Percentiles rank a stretch among this genome's conserved stretches.
Evolutionary conservation across 35 echinoderm and acorn worm genomes (phyloP).

Genomic region (Ophiothrix spiculata): DNA sequence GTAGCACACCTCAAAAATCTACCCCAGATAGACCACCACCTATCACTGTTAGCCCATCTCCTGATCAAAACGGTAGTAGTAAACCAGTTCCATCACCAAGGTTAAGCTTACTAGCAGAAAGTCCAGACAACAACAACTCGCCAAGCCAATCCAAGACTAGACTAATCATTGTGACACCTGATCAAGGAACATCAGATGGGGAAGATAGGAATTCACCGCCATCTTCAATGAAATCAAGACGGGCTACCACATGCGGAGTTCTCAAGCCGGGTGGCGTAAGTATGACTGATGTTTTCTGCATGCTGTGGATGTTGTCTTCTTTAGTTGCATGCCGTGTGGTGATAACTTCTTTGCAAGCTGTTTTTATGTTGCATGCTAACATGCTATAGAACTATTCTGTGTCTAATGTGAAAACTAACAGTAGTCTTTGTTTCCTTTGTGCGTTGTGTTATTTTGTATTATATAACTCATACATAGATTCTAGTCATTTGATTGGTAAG

Average conservation of each 20-base stretch:
- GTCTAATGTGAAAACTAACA: no score
- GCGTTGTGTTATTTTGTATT: no score
- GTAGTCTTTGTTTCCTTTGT: no score
- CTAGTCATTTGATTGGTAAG: no score
- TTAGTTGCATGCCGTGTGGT: neutral
- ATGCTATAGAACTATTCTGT: no score
- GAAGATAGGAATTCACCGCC: slow-evolving; percentile 4
- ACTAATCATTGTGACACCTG: neutral
- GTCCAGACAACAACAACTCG: neutral
- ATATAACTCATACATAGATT: no score
- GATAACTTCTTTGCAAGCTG: neutral
- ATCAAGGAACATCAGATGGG: neutral
- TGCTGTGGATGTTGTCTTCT: neutral
- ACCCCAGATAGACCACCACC: slow-evolving; percentile 19
- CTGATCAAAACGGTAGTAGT: neutral
- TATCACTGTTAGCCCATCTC: neutral
- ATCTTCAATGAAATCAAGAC: slow-evolving; percentile 13
- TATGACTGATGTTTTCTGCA: neutral
- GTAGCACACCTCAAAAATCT: neutral
- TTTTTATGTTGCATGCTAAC: no score
- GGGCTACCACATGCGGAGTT: neutral
- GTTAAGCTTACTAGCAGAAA: neutral
- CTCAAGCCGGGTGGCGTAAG: neutral
- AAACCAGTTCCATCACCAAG: slow-evolving; percentile 32
- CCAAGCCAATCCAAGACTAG: neutral